Percentiles rank a stretch among this genome's conserved stretches.
Evolutionary conservation across 35 echinoderm and acorn worm species (phyloP).

Genomic region (Lytechinus variegatus): DNA sequence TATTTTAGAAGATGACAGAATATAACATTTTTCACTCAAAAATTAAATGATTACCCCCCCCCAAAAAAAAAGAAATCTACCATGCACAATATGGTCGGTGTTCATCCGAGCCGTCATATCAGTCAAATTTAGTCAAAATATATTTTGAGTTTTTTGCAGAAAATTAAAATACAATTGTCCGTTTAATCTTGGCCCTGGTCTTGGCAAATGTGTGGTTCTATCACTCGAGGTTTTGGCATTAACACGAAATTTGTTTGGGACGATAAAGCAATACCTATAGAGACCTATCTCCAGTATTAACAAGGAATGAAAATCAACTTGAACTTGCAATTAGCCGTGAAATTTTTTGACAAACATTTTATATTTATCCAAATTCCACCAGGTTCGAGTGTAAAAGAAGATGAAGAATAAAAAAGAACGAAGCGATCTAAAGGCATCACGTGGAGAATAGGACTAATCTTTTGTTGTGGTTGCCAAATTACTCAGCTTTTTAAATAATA

Average conservation of each 20-base stretch:
- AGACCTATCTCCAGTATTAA: not conserved
- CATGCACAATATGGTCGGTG: too few relatives aligned
- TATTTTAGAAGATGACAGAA: too few relatives aligned
- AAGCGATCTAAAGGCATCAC: slow-evolving; percentile 20
- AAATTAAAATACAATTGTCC: not conserved
- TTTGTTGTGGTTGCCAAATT: slow-evolving; percentile 35
- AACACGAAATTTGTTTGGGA: not conserved
- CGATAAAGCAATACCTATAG: not conserved
- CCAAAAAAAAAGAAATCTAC: too few relatives aligned
- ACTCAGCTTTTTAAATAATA: slow-evolving; percentile 35
- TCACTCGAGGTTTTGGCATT: not conserved
- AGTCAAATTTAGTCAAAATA: too few relatives aligned
- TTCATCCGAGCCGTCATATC: too few relatives aligned
- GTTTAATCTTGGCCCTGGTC: not conserved
- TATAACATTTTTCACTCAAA: too few relatives aligned
- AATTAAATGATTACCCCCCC: too few relatives aligned
- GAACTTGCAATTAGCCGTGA: not conserved
- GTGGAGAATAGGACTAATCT: not conserved
- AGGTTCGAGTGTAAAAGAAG: not conserved
- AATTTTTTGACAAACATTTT: slow-evolving; percentile 6
- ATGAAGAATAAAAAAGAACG: not conserved
- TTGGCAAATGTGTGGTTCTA: not conserved
- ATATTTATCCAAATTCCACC: not conserved
- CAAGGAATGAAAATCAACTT: not conserved
- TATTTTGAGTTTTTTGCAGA: too few relatives aligned